Base-by-base conservation (phyloP, 2,888 invertebrate genomes). In the Gastracanthus pulcherrimus region DNA sequence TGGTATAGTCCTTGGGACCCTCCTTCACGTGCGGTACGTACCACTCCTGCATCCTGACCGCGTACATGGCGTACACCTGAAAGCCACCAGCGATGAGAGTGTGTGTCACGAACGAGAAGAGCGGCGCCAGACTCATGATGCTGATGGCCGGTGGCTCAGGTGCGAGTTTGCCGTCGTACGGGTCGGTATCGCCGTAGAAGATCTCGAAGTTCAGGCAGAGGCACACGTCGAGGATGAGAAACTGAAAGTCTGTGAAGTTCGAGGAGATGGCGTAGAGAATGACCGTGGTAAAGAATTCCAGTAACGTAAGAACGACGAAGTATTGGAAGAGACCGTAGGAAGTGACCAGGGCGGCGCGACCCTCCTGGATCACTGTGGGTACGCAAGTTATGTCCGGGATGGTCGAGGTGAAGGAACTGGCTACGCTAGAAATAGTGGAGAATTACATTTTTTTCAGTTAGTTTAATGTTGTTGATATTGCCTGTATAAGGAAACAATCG, bases 321-420 rank as follows among this genome's bases (percentile, higher is more conserved):
- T 96, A 98, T 90, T 97, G 97, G 92, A 98, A 97, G 79, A 97
- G 95, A 3, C 97, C 96, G 91, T 97, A 97, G 58, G 97, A 97
- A 0, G 98, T 97, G 82, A 97, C 96, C 83, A 98, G 92, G 0
- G 98, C 97, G 86, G 97, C 96, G 9, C 98, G 94, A 9, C 98
- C 97, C 92, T 98, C 97, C 82, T 95, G 93, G 83, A 97, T 96
- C 7, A 97, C 93, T 83, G 94, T 93, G 41, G 96, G 95, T 71
- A 98, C 95, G 92, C 97, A 97, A n/a, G 95, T 94, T 85, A 97
- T 97, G 90, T 97, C 95, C 78, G 95, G 94, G 82, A 94, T 93
- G 85, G 95, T 95, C 0, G 98, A 97, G 0, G 97, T 97, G 90
- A 98, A 98, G 7, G 97, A 97, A 41, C 97, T 97, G 5, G 97